Evolutionary conservation across 2,113 vertebrate genomes (phyloP), one percentile per base, ranked within the genome.

Genomic region (Bucco capensis): DNA sequence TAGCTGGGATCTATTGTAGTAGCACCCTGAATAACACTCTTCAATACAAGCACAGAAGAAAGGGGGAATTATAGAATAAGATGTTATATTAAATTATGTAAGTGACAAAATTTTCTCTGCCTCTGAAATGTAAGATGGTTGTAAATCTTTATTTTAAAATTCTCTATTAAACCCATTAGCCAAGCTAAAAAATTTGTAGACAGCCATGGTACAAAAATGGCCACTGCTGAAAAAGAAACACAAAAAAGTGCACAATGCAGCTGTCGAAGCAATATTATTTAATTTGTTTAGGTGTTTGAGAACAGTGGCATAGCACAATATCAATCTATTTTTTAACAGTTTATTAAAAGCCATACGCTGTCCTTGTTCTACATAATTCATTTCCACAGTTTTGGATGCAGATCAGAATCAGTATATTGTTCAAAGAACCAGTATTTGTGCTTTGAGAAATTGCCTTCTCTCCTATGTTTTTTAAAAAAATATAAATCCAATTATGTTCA

Each of bases 131-230:
- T 35, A 69, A 56, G 40, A 38, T 28, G 13, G 19, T 65, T 76
- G 16, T 35, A 73, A 96, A 69, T 53, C 19, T 47, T 67, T 67
- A 15, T 79, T 92, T 92, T 69, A 35, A 88, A 83, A 69, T 10
- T 50, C n/a, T 4, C 8, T 10, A 3, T 67, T 60, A 72, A 72
- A 82, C 76, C 24, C 65, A 73, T 31, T 50, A 60, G 56, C 11
- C 19, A 73, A 69, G 73, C 40, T 49, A 73, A 22, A 83, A 83
- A 72, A 67, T 81, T 12, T 47, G n/a, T 61, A 69, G 30, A 74
- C 38, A 53, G 24, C 27, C 0, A 0, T n/a, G 35, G 54, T 23
- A 53, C 22, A 35, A 88, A 40, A 77, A 71, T 35, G 54, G 24
- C 8, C 27, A 21, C 3, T 40, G 19, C 35, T 67, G 46, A 49